Evolutionary conservation across 2,797 vertebrate species (phyloP).

Genomic region (Lepus oiostolus): DNA sequence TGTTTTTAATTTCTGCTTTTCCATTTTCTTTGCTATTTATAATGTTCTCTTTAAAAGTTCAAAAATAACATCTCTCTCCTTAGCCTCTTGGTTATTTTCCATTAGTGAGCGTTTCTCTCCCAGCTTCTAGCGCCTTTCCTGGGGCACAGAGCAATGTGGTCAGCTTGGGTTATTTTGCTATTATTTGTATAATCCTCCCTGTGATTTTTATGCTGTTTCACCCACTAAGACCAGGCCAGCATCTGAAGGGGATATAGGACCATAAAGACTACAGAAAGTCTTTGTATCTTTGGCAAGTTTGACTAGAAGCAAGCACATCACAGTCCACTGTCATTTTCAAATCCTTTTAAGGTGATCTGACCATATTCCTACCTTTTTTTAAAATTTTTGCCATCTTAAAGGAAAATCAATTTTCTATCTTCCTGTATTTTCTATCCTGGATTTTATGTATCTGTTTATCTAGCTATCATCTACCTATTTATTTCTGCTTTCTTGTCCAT

Average conservation of each 20-base stretch:
- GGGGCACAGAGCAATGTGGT: slow-evolving; percentile 55
- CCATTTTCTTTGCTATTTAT: slow-evolving; percentile 81
- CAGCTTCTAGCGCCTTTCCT: slow-evolving; percentile 42
- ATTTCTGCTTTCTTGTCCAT: not conserved
- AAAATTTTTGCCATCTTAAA: not conserved
- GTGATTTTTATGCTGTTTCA: slow-evolving; percentile 43
- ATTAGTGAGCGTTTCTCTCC: slow-evolving; percentile 63
- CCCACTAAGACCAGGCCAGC: not conserved
- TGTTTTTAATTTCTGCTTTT: slow-evolving; percentile 85
- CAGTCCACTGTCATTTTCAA: slow-evolving; percentile 51
- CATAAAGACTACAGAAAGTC: not conserved
- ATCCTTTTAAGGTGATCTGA: slow-evolving; percentile 13
- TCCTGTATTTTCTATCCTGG: not conserved
- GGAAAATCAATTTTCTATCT: slow-evolving; percentile 13
- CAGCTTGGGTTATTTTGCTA: slow-evolving; percentile 65
- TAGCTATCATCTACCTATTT: too few species aligned
- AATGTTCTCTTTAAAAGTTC: slow-evolving; percentile 84
- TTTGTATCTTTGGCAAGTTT: not conserved
- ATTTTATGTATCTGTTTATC: slow-evolving; percentile 14
- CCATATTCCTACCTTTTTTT: not conserved
- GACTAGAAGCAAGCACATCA: not conserved
- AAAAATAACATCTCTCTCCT: slow-evolving; percentile 83
- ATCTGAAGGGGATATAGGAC: slow-evolving; percentile 1
- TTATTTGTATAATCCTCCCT: slow-evolving; percentile 32
- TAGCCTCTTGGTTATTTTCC: slow-evolving; percentile 80